Evolutionary conservation across 2,113 vertebrate species (phyloP).

Genomic region (Mionectes macconnelli): DNA sequence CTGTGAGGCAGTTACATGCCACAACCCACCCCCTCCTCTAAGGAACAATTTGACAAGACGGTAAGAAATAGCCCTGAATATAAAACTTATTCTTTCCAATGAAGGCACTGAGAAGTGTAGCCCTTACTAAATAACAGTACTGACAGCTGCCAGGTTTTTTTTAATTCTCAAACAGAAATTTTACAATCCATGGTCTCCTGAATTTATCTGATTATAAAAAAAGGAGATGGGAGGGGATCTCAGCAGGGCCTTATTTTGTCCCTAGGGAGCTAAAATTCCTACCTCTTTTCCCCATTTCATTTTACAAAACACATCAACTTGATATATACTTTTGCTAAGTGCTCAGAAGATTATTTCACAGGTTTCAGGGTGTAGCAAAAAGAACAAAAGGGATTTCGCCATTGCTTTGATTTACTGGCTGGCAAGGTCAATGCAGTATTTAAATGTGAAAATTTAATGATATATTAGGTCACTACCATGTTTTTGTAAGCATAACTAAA

Average conservation of each 20-base stretch:
- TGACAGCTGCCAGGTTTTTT: background rate
- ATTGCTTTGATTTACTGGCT: conserved; percentile 15
- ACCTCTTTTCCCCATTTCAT: background rate
- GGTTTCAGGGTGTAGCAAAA: conserved; percentile 19
- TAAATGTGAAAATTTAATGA: conserved; percentile 34
- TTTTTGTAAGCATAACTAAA: conserved; percentile 6
- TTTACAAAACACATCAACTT: background rate
- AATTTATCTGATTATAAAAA: background rate
- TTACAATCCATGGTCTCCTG: background rate
- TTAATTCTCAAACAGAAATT: background rate
- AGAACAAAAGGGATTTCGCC: background rate
- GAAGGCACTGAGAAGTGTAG: background rate
- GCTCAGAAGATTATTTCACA: conserved; percentile 1
- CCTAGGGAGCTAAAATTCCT: background rate
- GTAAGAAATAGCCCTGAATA: background rate
- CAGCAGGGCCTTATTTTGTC: background rate
- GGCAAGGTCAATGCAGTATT: background rate
- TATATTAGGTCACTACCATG: background rate
- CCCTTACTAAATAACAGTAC: background rate
- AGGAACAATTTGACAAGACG: background rate
- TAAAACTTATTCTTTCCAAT: background rate
- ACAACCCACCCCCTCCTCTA: background rate
- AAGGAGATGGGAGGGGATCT: background rate
- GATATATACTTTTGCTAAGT: background rate
- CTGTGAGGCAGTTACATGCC: background rate